Percentiles rank a stretch among this genome's conserved stretches.
Conservation (phyloP, 2,888 invertebrate genomes). For the Melanostoma mellinum region DNA sequence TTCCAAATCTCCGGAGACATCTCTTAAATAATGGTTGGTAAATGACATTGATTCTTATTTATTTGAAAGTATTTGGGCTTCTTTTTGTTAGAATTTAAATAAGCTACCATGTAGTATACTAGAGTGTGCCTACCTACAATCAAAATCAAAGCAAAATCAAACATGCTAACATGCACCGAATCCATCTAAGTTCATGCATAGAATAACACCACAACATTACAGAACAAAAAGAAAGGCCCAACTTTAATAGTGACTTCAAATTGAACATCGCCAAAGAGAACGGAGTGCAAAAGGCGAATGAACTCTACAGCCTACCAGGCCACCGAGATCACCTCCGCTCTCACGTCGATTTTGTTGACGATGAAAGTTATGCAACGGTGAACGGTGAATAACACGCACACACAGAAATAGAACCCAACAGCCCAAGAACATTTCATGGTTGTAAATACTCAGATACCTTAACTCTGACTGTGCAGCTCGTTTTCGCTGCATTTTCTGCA, state of each 20-base stretch:
- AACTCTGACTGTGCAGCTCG: conserved; percentile 27
- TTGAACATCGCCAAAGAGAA: conserved; percentile 72
- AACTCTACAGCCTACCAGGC: conserved; percentile 76
- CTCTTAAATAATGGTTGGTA: no score
- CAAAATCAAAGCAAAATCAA: background rate
- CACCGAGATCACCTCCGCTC: conserved; percentile 58
- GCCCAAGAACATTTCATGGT: conserved; percentile 9
- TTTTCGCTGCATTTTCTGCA: conserved; percentile 67
- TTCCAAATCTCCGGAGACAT: no score
- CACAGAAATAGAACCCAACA: conserved; percentile 17
- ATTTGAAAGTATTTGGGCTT: no score
- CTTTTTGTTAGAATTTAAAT: no score
- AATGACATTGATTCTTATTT: no score
- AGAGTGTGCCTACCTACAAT: no score
- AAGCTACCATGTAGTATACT: no score
- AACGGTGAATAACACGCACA: conserved; percentile 59
- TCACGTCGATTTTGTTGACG: conserved; percentile 72
- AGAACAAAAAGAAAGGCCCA: conserved; percentile 46
- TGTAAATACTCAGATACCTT: conserved; percentile 4
- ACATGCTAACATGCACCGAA: conserved; percentile 3
- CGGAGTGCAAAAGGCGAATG: conserved; percentile 81
- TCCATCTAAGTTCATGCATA: conserved; percentile 14
- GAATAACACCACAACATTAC: conserved; percentile 23
- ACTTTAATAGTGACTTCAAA: conserved; percentile 20
- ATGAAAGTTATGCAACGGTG: conserved; percentile 80